Evolutionary conservation across 2,797 vertebrate genomes (phyloP).

Genomic region (Phataginus tricuspis): DNA sequence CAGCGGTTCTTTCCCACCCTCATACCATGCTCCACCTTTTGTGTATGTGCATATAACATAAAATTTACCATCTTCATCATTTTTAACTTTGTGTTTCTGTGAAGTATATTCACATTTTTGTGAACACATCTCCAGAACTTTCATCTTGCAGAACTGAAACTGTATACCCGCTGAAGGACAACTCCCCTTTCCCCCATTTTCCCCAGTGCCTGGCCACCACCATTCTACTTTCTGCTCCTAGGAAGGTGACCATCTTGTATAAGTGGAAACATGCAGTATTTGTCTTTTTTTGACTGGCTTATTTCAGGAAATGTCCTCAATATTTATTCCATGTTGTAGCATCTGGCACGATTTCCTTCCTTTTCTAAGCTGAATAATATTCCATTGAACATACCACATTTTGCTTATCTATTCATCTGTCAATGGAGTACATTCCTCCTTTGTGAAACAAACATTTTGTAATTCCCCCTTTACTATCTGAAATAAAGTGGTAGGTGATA

Average conservation of each 20-base stretch:
- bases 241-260: not conserved
- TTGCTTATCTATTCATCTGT: not conserved
- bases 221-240: not conserved
- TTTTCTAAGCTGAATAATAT: not conserved
- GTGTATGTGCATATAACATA: not conserved
- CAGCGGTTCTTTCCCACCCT: not conserved
- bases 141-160: not conserved
- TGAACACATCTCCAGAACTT: not conserved
- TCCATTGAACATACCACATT: not conserved
- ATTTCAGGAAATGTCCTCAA: not conserved
- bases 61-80: not conserved
- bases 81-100: not conserved
- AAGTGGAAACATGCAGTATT: not conserved
- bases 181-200: not conserved
- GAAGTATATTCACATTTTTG: not conserved
- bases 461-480: not conserved
- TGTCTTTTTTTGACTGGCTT: not conserved
- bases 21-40: not conserved
- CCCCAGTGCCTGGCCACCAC: not conserved
- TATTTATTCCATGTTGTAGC: too few species aligned
- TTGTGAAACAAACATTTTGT: constrained; percentile 16
- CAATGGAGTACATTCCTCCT: not conserved
- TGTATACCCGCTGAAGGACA: not conserved
- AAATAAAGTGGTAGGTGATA: constrained; percentile 6
- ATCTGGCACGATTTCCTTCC: not conserved